These are phyloP conservation scores for Nomada goodeniana DNA, from an alignment of 2,888 invertebrate species.

Conservation along the genomic window DNA sequence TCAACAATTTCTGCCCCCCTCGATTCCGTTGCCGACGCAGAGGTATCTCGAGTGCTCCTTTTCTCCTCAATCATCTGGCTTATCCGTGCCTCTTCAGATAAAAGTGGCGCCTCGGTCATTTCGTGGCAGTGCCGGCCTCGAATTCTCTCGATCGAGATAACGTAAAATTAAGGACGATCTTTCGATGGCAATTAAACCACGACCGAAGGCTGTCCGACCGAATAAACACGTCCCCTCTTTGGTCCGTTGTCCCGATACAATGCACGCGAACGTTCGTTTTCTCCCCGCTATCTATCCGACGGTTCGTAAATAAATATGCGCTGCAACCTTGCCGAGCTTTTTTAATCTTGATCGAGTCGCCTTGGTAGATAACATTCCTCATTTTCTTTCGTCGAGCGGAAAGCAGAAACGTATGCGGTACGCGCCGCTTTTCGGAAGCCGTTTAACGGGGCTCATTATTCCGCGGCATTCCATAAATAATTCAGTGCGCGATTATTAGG, in stretches of 20 bases:
- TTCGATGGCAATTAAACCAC: conserved; percentile 73
- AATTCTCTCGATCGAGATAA: conserved; percentile 69
- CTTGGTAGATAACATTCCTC: background rate
- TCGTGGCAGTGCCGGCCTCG: conserved; percentile 69
- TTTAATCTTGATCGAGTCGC: background rate
- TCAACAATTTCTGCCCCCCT: conserved; percentile 46
- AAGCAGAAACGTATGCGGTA: too few relatives aligned
- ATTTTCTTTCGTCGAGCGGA: background rate
- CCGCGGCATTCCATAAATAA: too few relatives aligned
- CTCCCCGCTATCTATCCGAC: background rate
- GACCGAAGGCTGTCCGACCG: conserved; percentile 37
- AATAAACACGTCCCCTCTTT: conserved; percentile 24
- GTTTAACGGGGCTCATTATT: too few relatives aligned
- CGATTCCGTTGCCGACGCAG: conserved; percentile 35
- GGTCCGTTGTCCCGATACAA: conserved; percentile 32
- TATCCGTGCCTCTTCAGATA: conserved; percentile 78
- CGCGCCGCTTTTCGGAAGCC: too few relatives aligned
- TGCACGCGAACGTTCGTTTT: conserved; percentile 19
- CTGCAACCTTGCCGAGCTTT: conserved; percentile 2
- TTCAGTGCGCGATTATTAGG: too few relatives aligned
- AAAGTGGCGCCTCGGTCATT: conserved; percentile 80
- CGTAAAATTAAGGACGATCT: conserved; percentile 72
- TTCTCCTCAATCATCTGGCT: conserved; percentile 77
- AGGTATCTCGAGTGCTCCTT: conserved; percentile 72
- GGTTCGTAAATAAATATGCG: background rate